phyloP scores from a whole-genome alignment of 2,113 vertebrate genomes.

The Tetraodon nigroviridis region DNA sequence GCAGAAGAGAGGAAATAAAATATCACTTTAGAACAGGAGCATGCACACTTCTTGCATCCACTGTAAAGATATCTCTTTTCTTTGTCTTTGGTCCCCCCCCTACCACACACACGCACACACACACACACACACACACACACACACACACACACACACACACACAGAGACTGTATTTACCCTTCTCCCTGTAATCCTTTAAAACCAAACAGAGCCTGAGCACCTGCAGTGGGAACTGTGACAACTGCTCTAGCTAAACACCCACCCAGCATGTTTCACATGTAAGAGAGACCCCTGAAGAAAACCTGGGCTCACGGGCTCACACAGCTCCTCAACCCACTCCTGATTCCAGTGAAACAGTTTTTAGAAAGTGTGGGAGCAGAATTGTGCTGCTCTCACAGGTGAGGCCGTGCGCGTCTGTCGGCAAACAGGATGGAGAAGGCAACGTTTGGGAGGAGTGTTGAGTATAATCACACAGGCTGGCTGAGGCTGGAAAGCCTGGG shows the following conservation, averaged over 20 bases:
- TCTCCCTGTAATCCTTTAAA: slow-evolving; percentile 50
- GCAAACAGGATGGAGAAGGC: slow-evolving; percentile 16
- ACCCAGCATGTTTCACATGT: slow-evolving; percentile 5
- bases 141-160: slow-evolving; percentile 36
- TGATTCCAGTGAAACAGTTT: too few relatives aligned
- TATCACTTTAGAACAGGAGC: background rate
- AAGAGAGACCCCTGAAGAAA: slow-evolving; percentile 5
- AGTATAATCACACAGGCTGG: slow-evolving; percentile 48
- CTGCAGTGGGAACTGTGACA: slow-evolving; percentile 37
- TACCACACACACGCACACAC: background rate
- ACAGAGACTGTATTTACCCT: slow-evolving; percentile 48
- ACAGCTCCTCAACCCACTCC: too few relatives aligned
- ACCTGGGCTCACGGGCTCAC: too few relatives aligned
- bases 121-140: slow-evolving; percentile 13
- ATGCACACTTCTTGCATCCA: background rate
- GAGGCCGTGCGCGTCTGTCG: slow-evolving; percentile 2
- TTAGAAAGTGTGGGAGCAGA: too few relatives aligned
- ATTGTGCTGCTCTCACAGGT: slow-evolving; percentile 1
- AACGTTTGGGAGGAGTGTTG: slow-evolving; percentile 15
- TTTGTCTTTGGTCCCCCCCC: background rate
- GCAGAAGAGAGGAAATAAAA: background rate
- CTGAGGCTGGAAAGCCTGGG: slow-evolving; percentile 55
- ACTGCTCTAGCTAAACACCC: too few relatives aligned
- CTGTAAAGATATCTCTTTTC: slow-evolving; percentile 5
- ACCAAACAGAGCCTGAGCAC: slow-evolving; percentile 39